These are phyloP conservation scores for Polyergus mexicanus DNA, from an alignment of 1,140 invertebrate genomes.

Conservation along the genomic window DNA sequence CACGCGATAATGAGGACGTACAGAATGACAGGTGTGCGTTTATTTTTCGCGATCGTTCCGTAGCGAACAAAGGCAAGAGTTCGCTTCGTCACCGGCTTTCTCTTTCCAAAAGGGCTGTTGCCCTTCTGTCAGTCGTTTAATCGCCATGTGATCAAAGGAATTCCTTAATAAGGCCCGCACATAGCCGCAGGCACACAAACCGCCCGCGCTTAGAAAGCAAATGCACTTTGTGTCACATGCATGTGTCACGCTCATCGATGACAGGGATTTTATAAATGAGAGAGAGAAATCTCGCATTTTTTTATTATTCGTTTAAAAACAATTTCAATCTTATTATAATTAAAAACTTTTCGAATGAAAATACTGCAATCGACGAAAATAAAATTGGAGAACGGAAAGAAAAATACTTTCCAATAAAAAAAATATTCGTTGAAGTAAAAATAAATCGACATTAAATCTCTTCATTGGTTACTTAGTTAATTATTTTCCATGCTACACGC, in stretches of 20 bases:
- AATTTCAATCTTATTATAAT: background rate
- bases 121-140: conserved; percentile 56
- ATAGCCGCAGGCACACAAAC: conserved; percentile 38
- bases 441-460: too few species aligned
- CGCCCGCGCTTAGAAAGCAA: conserved; percentile 33
- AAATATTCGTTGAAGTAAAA: too few species aligned
- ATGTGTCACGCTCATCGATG: conserved; percentile 1
- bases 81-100: conserved; percentile 28
- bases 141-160: conserved; percentile 51
- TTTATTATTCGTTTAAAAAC: conserved; percentile 1
- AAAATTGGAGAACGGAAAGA: background rate
- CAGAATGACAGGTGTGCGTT: background rate
- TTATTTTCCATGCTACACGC: too few species aligned
- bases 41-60: conserved; percentile 20
- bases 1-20: background rate
- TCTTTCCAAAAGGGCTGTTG: conserved; percentile 17
- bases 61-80: conserved; percentile 13
- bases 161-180: conserved; percentile 51
- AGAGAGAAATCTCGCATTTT: background rate
- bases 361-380: background rate
- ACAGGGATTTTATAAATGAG: conserved; percentile 1
- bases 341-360: background rate
- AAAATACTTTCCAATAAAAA: background rate
- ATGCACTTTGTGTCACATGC: conserved; percentile 25
- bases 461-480: too few species aligned